phyloP scores from a whole-genome alignment of 2,888 invertebrate species.

The Entomobrya multifasciata region DNA sequence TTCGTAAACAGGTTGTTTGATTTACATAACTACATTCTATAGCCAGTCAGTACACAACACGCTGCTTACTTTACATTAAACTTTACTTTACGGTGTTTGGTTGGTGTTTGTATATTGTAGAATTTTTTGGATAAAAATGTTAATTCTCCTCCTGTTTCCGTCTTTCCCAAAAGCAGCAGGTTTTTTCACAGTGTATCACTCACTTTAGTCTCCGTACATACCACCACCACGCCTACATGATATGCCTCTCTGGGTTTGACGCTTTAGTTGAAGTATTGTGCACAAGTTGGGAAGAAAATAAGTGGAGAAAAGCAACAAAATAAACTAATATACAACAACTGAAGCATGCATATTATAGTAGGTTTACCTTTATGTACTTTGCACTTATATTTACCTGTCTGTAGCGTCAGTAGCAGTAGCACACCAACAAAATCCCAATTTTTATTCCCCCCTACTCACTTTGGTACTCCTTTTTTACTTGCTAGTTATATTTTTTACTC shows the following conservation, averaged over 20 bases:
- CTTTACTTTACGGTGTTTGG: too few species aligned
- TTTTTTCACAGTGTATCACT: too few species aligned
- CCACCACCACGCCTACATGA: not conserved
- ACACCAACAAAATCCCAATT: not conserved
- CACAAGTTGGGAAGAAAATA: not conserved
- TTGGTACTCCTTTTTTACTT: not conserved
- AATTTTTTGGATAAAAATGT: not conserved
- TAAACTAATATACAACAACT: too few species aligned
- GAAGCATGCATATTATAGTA: constrained; percentile 28
- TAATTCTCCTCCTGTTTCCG: too few species aligned
- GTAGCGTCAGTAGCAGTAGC: too few species aligned
- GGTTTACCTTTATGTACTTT: constrained; percentile 31
- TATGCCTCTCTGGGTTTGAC: not conserved
- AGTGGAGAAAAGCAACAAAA: not conserved
- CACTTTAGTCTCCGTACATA: not conserved
- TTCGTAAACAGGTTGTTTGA: constrained; percentile 24
- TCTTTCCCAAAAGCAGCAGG: too few species aligned
- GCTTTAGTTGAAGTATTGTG: too few species aligned
- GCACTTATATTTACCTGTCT: constrained; percentile 18
- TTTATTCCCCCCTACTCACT: not conserved
- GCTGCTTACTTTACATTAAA: too few species aligned
- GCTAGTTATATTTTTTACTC: not conserved
- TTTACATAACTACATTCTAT: not conserved
- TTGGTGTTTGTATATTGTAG: not conserved
- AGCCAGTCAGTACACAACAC: not conserved